phyloP scores from a whole-genome alignment of 2,888 invertebrate species.

The Coecobrya sp. region DNA sequence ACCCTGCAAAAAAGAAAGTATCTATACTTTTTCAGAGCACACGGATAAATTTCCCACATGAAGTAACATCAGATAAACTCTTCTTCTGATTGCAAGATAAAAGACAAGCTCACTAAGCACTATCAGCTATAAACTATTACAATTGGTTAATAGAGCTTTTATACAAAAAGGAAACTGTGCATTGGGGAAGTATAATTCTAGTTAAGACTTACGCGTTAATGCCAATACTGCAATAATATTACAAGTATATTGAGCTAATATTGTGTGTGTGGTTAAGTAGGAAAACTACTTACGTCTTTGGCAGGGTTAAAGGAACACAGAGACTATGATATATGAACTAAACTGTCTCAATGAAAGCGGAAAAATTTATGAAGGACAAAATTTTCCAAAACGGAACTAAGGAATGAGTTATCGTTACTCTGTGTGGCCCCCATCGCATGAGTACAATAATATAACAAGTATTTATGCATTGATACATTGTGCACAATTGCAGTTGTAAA shows the following conservation, averaged over 20 bases:
- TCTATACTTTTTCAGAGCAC: background rate
- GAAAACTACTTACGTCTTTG: conserved; percentile 41
- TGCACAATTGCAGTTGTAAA: conserved; percentile 56
- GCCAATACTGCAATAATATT: background rate
- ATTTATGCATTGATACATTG: conserved; percentile 5
- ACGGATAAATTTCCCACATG: conserved; percentile 32
- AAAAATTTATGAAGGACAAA: conserved; percentile 77
- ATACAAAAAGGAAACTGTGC: conserved; percentile 28
- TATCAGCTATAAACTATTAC: background rate
- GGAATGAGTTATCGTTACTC: conserved; percentile 68
- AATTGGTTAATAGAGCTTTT: conserved; percentile 23
- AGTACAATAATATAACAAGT: background rate
- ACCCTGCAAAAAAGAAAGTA: background rate
- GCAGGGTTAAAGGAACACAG: conserved; percentile 28
- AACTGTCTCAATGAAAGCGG: conserved; percentile 68
- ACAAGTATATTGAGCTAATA: background rate
- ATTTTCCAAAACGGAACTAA: conserved; percentile 68
- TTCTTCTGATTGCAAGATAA: conserved; percentile 40
- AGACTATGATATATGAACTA: conserved; percentile 71
- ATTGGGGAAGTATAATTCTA: background rate
- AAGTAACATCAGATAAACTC: conserved; percentile 38
- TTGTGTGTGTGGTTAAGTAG: background rate
- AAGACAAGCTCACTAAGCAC: background rate
- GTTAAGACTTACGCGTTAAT: conserved; percentile 25
- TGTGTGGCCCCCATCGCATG: conserved; percentile 11